Base-by-base conservation (phyloP, 1,140 invertebrate genomes). In the Archegozetes longisetosus region DNA sequence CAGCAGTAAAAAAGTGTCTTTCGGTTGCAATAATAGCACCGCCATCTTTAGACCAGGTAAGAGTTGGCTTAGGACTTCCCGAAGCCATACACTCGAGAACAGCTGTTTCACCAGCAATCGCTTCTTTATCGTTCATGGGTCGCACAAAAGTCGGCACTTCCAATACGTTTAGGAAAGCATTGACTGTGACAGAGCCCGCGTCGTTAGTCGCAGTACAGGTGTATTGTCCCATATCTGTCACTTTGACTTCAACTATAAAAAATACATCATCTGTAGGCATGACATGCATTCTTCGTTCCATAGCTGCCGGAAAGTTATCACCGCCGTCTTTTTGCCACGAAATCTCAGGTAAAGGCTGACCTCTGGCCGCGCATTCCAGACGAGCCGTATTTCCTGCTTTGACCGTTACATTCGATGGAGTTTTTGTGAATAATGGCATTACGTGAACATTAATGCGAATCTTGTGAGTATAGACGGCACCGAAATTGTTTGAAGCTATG, bases 251-350 rank as follows among this genome's bases (percentile, higher is more conserved):
- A 9, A 88, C 78, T 62, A 97, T 96, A 67, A 93, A 88, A 67
- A 95, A 88, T 2, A 84, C 81, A 71, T 93, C 86, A 72, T 96
- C 91, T 24, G 81, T 82, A 0, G 86, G 84, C 79, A 90, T 88
- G 32, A 94, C 86, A 70, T 88, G 84, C 82, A 98, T 85, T 24
- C 93, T 76, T 48, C 91, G 79, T 71, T 96, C 92, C 59, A 84
- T 78, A 17, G 92, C 92, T 9, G 93, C 92, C 12, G 91, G 91
- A 71, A 98, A 96, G 71, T 93, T 85, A 70, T 86, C 86, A 0
- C 85, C 87, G n/a, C 85, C 87, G 75, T 94, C 90, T 73, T 96
- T 95, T 67, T 88, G 84, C 82, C 91, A 88, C 4, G 85, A 82
- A 63, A 94, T 89, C 71, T 89, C 82, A 29, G 92, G 92, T 25